These are phyloP conservation scores for Aromia moschata DNA, from an alignment of 2,888 invertebrate genomes.

Conservation along the genomic window DNA sequence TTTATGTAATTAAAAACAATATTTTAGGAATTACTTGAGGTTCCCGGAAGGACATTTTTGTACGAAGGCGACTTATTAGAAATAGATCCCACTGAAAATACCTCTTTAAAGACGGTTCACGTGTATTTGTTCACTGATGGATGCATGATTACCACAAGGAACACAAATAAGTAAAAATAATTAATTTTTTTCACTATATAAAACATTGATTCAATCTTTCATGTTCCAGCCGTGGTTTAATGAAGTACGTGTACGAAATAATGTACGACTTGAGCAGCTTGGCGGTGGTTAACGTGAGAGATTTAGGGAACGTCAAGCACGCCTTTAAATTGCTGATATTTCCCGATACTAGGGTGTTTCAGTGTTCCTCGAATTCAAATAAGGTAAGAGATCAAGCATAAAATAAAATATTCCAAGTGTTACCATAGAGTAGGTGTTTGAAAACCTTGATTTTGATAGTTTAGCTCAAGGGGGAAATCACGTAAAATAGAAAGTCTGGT, in stretches of 20 bases:
- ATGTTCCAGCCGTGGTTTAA: constrained; percentile 71
- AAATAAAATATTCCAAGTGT: too few relatives aligned
- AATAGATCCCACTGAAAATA: constrained; percentile 87
- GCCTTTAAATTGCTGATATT: constrained; percentile 95
- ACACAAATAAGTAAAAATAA: constrained; percentile 69
- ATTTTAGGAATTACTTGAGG: constrained; percentile 75
- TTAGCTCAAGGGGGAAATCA: too few relatives aligned
- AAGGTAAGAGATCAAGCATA: constrained; percentile 47
- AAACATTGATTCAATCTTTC: background rate
- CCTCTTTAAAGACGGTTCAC: constrained; percentile 86
- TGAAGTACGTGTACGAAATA: constrained; percentile 84
- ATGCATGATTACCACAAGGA: constrained; percentile 87
- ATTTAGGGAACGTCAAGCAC: constrained; percentile 88
- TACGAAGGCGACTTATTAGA: constrained; percentile 93
- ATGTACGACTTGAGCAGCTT: constrained; percentile 87
- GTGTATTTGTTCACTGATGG: constrained; percentile 94
- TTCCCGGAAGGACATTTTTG: constrained; percentile 79
- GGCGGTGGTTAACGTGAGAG: constrained; percentile 93
- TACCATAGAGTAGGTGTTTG: too few relatives aligned
- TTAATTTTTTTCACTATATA: background rate
- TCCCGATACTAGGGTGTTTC: constrained; percentile 91
- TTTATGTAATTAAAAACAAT: constrained; percentile 9
- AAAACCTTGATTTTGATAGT: too few relatives aligned
- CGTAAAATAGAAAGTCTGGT: too few relatives aligned
- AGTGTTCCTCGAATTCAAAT: constrained; percentile 79